These are phyloP conservation scores for Hemibagrus wyckioides DNA, from an alignment of 2,113 vertebrate species.

Conservation along the genomic window DNA sequence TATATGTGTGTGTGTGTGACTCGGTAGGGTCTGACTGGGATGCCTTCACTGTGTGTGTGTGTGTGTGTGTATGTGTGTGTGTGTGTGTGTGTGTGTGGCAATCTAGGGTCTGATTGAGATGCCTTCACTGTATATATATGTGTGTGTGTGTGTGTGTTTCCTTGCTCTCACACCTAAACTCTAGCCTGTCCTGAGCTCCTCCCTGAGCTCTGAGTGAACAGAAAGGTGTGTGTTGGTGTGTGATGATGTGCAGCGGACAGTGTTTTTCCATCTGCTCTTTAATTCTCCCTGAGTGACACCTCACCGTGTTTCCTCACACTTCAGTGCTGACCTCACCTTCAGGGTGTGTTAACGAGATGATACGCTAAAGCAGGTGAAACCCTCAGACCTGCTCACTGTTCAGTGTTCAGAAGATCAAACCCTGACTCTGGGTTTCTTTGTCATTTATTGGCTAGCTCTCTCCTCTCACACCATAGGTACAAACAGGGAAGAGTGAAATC, in stretches of 20 bases:
- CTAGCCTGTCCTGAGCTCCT: not conserved
- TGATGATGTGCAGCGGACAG: not conserved
- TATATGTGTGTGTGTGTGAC: no score
- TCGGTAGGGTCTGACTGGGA: no score
- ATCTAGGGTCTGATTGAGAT: no score
- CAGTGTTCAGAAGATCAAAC: no score
- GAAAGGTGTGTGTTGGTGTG: not conserved
- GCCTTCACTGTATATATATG: no score
- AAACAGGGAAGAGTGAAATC: not conserved
- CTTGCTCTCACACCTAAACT: not conserved
- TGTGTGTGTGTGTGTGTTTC: not conserved
- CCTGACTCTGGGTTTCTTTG: no score
- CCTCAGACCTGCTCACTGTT: not conserved
- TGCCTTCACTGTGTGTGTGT: no score
- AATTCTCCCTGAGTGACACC: not conserved
- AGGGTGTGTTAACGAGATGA: not conserved
- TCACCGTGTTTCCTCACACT: not conserved
- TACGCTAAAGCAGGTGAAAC: not conserved
- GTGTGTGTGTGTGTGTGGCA: no score
- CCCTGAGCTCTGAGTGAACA: not conserved
- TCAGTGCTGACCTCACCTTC: not conserved
- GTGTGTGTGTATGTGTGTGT: no score
- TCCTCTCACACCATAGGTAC: not conserved
- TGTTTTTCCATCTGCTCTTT: not conserved
- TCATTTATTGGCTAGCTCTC: no score